Percentiles rank a stretch among this genome's conserved stretches.
Conservation (phyloP, 2,888 invertebrate genomes). For the Ormyrus nitidulus region DNA sequence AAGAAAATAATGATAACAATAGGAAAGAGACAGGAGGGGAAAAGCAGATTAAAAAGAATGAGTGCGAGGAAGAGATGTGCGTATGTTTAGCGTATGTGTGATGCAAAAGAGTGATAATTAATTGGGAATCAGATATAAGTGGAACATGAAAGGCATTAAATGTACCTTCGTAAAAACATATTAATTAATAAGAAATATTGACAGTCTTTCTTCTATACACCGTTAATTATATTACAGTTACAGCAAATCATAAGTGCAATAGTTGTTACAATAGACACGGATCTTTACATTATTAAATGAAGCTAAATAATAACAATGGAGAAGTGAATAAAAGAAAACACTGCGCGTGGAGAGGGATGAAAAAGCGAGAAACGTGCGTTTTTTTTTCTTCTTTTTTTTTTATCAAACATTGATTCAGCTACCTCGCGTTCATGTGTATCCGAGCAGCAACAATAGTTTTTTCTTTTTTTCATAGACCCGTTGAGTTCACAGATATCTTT, state of each 20-base stretch:
- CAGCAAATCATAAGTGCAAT: conserved; percentile 75
- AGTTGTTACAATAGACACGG: conserved; percentile 74
- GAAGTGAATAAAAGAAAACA: conserved; percentile 13
- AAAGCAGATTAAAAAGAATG: conserved; percentile 10
- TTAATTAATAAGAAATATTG: conserved; percentile 63
- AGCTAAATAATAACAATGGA: conserved; percentile 32
- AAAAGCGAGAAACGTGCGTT: background rate
- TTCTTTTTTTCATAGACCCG: conserved; percentile 27
- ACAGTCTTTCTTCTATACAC: conserved; percentile 66
- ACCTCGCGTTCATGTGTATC: conserved; percentile 30
- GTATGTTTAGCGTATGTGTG: conserved; percentile 42
- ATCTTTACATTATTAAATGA: conserved; percentile 58
- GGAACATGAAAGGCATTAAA: conserved; percentile 58
- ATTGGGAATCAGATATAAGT: conserved; percentile 55
- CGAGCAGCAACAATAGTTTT: conserved; percentile 42
- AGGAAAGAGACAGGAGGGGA: conserved; percentile 1
- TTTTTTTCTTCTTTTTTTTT: background rate
- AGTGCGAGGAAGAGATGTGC: conserved; percentile 9
- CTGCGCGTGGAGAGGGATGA: conserved; percentile 11
- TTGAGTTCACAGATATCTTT: conserved; percentile 43
- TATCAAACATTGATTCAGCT: conserved; percentile 10
- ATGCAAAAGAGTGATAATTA: conserved; percentile 53
- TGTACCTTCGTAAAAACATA: conserved; percentile 58
- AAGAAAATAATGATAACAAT: conserved; percentile 15
- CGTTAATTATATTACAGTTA: conserved; percentile 64